Percentiles rank a stretch among this genome's conserved stretches.
Evolutionary conservation across 2,888 invertebrate genomes (phyloP).

Genomic region (Uropetala carovei): DNA sequence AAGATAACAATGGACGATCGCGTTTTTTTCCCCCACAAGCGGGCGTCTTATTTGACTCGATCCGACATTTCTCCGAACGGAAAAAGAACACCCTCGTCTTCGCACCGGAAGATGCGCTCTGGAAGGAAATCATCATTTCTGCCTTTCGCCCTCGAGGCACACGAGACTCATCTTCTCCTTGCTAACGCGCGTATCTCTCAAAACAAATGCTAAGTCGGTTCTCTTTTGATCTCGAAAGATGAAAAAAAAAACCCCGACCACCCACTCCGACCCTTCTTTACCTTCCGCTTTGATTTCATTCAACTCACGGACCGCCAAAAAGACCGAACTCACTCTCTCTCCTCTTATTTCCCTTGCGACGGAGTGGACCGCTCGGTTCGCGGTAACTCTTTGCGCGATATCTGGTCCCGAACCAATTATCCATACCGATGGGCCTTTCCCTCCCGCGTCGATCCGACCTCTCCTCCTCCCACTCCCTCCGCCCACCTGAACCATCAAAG

Average conservation of each 20-base stretch:
- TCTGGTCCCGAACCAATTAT: neutral
- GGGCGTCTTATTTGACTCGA: too few species aligned
- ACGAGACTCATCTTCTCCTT: too few species aligned
- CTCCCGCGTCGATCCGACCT: neutral
- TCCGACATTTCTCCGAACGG: too few species aligned
- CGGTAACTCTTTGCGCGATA: constrained; percentile 20
- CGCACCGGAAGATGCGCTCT: constrained; percentile 24
- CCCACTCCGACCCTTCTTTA: constrained; percentile 50
- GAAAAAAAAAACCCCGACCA: neutral
- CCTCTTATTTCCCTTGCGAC: neutral
- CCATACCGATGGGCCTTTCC: neutral
- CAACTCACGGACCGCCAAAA: constrained; percentile 25
- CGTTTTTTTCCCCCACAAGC: too few species aligned
- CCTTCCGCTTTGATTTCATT: constrained; percentile 50
- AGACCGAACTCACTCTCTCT: too few species aligned
- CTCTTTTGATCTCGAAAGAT: too few species aligned
- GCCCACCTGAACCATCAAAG: neutral
- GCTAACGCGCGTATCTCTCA: too few species aligned
- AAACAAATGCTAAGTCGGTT: too few species aligned
- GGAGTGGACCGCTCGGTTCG: constrained; percentile 21
- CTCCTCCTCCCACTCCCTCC: neutral
- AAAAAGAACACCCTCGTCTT: too few species aligned
- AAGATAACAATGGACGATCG: constrained; percentile 71
- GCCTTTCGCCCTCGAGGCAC: too few species aligned
- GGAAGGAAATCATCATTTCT: constrained; percentile 65